Conservation (phyloP, 2,797 vertebrate genomes). For the Cyprinella venusta region DNA sequence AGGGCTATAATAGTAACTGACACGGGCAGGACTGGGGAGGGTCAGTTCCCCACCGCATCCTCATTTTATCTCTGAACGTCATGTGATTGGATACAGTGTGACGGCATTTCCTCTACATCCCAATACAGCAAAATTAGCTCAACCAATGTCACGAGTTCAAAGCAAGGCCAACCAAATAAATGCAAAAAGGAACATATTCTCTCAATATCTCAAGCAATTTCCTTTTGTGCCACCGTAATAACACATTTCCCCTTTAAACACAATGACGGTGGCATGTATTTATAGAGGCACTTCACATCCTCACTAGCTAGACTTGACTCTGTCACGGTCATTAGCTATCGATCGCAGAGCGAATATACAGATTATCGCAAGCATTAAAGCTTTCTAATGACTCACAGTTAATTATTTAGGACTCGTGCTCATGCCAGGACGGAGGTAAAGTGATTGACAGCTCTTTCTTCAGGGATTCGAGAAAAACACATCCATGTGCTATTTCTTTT, state of each 20-base stretch:
- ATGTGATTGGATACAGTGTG: not conserved
- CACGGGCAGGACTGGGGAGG: no score
- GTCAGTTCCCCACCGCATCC: no score
- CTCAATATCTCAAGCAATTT: not conserved
- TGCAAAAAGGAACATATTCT: not conserved
- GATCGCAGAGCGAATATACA: constrained; percentile 27
- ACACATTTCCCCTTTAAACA: constrained; percentile 8
- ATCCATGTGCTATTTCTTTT: not conserved
- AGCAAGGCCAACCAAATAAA: not conserved
- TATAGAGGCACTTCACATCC: constrained; percentile 45
- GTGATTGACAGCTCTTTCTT: not conserved
- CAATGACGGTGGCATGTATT: constrained; percentile 26
- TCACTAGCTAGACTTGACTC: constrained; percentile 14
- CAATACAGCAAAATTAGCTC: not conserved
- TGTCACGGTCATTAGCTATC: constrained; percentile 32
- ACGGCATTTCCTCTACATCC: not conserved
- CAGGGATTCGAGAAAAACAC: not conserved
- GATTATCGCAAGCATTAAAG: constrained; percentile 40
- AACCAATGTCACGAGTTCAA: not conserved
- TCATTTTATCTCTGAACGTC: not conserved
- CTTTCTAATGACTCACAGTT: constrained; percentile 41
- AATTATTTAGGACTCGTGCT: constrained; percentile 52
- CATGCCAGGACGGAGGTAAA: not conserved
- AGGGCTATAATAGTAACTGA: no score
- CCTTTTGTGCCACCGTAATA: not conserved